phyloP scores from a whole-genome alignment of 2,797 vertebrate genomes.

The Chiroxiphia lanceolata region DNA sequence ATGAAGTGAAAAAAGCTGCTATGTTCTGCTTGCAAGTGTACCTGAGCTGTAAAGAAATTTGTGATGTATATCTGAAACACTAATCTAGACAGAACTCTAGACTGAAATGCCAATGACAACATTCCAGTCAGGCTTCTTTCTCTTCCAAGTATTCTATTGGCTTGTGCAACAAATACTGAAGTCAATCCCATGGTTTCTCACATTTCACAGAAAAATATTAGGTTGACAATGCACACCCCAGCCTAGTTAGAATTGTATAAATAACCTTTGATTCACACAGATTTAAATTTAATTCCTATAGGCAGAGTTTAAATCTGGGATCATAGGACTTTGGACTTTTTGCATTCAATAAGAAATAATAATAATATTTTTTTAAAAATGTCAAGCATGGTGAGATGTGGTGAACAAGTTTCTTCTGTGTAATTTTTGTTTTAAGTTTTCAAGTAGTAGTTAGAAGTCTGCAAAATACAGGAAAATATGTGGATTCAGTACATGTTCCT shows the following conservation, averaged over 20 bases:
- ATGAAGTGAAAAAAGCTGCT: conserved; percentile 26
- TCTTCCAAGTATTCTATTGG: neutral
- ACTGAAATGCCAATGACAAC: neutral
- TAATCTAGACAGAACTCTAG: neutral
- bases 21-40: neutral
- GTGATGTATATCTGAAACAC: neutral
- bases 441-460: neutral
- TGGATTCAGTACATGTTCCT: neutral
- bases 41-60: neutral
- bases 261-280: neutral
- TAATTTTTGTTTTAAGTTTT: neutral
- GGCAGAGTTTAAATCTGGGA: neutral
- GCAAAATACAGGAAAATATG: neutral
- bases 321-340: neutral
- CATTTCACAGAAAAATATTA: neutral
- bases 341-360: neutral
- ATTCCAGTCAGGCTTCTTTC: neutral
- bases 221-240: neutral
- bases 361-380: neutral
- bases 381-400: neutral
- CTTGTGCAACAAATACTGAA: neutral
- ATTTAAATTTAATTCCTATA: neutral
- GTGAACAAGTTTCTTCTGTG: neutral
- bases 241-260: neutral
- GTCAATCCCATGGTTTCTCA: neutral